phyloP scores from a whole-genome alignment of 2,888 invertebrate species.

The Coelopa pilipes region DNA sequence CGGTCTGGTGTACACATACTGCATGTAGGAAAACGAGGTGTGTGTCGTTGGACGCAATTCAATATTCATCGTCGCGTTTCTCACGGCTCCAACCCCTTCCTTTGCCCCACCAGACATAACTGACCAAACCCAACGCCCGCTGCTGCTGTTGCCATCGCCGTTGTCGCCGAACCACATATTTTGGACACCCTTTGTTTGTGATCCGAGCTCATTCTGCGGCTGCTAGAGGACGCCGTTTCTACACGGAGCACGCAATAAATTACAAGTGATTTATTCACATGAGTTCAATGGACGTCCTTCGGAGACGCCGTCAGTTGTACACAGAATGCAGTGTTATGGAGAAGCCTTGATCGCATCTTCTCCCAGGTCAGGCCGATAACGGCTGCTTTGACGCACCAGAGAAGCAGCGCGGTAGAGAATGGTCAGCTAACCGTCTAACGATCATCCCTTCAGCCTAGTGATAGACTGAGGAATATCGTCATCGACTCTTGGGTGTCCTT shows the following conservation, averaged over 20 bases:
- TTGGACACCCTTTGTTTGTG: no score
- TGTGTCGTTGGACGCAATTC: not conserved
- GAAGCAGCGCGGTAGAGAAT: no score
- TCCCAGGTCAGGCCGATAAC: no score
- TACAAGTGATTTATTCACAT: not conserved
- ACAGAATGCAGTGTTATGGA: not conserved
- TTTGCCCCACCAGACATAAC: constrained; percentile 5
- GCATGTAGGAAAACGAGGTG: not conserved
- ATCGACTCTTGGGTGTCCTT: not conserved
- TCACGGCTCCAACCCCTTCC: not conserved
- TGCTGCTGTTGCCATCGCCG: not conserved
- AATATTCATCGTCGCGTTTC: constrained; percentile 12
- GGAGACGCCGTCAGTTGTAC: not conserved
- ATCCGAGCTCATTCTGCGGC: no score
- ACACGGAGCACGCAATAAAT: not conserved
- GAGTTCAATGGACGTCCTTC: not conserved
- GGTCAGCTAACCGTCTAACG: no score
- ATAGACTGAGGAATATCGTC: no score
- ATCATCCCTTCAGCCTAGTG: no score
- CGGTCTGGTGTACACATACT: constrained; percentile 15
- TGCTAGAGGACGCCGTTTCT: no score
- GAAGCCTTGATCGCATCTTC: no score
- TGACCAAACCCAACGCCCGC: constrained; percentile 11
- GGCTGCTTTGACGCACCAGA: no score
- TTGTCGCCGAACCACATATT: no score